Percentiles rank a stretch among this genome's conserved stretches.
Evolutionary conservation across 2,797 vertebrate genomes (phyloP).

Genomic region (Rhadinocentrus ornatus): DNA sequence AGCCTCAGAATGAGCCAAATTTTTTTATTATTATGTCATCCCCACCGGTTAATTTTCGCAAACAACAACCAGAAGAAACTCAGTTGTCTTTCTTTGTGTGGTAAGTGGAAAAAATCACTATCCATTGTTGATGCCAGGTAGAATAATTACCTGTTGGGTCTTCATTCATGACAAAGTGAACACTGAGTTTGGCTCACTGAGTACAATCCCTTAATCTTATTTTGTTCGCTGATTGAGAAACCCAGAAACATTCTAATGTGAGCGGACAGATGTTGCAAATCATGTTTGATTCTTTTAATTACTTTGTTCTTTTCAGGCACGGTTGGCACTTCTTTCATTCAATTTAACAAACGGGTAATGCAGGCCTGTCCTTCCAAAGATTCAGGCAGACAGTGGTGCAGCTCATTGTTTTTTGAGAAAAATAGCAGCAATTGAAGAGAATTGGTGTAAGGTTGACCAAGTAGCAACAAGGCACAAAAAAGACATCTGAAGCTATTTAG

Average conservation of each 20-base stretch:
- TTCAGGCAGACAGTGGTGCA: slow-evolving; percentile 6
- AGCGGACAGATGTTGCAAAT: slow-evolving; percentile 94
- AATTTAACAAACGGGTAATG: slow-evolving; percentile 53
- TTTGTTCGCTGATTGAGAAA: slow-evolving; percentile 92
- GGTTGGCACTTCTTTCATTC: slow-evolving; percentile 50
- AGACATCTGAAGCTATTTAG: slow-evolving; percentile 37
- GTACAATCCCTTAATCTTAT: slow-evolving; percentile 99
- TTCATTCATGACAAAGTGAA: slow-evolving; percentile 93
- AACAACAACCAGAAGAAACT: slow-evolving; percentile 77
- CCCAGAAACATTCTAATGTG: slow-evolving; percentile 94
- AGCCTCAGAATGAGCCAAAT: slow-evolving; percentile 7
- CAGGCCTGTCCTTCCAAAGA: slow-evolving; percentile 16
- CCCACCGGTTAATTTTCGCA: slow-evolving; percentile 24
- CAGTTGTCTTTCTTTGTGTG: slow-evolving; percentile 86
- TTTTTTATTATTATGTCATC: slow-evolving; percentile 17
- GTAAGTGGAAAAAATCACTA: slow-evolving; percentile 90
- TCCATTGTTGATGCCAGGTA: slow-evolving; percentile 93
- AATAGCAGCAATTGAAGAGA: slow-evolving; percentile 39
- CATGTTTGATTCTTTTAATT: slow-evolving; percentile 99
- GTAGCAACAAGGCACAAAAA: slow-evolving; percentile 57
- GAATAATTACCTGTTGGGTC: slow-evolving; percentile 97
- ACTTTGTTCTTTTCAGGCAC: slow-evolving; percentile 83
- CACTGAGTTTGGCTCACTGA: slow-evolving; percentile 94
- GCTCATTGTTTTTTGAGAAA: slow-evolving; percentile 37
- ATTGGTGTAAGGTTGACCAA: slow-evolving; percentile 47